A percentile compares a stretch with the other conserved stretches of the same genome.
These are phyloP conservation scores for Drosophila mimetica DNA, from an alignment of 2,888 invertebrate species.

Conservation along the genomic window DNA sequence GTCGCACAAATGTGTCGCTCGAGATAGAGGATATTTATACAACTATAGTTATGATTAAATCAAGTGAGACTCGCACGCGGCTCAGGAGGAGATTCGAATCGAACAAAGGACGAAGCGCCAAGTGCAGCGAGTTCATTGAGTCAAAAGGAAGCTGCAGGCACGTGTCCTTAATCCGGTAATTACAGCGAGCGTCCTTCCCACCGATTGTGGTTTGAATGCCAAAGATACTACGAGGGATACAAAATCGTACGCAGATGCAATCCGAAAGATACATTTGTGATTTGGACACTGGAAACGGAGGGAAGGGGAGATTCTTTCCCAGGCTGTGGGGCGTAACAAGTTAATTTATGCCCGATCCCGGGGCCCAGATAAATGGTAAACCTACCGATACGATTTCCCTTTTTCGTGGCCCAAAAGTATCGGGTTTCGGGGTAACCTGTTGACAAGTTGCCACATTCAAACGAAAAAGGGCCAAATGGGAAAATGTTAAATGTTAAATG, in stretches of 20 bases:
- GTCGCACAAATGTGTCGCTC: constrained; percentile 51
- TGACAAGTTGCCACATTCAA: constrained; percentile 65
- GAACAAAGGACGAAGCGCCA: constrained; percentile 65
- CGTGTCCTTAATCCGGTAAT: constrained; percentile 80
- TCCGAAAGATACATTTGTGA: constrained; percentile 43
- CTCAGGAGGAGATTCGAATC: constrained; percentile 39
- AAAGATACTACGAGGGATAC: constrained; percentile 18
- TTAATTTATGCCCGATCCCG: constrained; percentile 78
- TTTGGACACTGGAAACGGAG: not conserved
- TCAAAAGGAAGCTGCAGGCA: constrained; percentile 77
- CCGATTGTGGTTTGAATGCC: constrained; percentile 57
- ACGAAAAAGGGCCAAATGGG: constrained; percentile 1
- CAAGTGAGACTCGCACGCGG: constrained; percentile 69
- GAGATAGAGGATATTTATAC: constrained; percentile 42
- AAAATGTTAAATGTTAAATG: constrained; percentile 75
- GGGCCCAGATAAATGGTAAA: constrained; percentile 61
- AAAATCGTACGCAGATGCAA: constrained; percentile 11
- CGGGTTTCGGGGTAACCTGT: constrained; percentile 67
- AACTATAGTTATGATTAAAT: constrained; percentile 75
- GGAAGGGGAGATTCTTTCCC: constrained; percentile 55
- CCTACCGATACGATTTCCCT: constrained; percentile 34
- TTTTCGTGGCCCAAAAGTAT: constrained; percentile 33
- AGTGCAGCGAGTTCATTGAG: constrained; percentile 64
- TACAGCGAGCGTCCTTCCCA: constrained; percentile 50
- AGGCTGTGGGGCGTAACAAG: constrained; percentile 66